Conservation (phyloP, 2,797 vertebrate genomes). For the Enteromius fasciolatus region DNA sequence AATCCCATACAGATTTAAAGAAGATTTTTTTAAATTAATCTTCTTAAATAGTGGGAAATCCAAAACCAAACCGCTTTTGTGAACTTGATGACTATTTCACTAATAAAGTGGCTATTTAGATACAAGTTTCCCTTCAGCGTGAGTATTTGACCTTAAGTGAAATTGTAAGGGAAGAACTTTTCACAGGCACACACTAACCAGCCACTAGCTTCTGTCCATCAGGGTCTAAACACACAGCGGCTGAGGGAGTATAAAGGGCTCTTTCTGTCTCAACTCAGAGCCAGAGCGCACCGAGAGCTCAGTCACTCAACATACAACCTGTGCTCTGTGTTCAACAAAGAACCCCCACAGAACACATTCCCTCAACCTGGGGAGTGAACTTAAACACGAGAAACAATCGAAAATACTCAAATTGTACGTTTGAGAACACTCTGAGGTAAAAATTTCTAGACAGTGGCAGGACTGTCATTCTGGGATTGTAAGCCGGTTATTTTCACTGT, state of each 20-base stretch:
- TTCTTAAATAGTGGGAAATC: neutral
- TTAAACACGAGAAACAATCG: slow-evolving; percentile 22
- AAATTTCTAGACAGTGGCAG: slow-evolving; percentile 48
- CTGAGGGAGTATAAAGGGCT: slow-evolving; percentile 73
- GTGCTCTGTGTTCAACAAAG: slow-evolving; percentile 45
- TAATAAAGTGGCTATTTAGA: slow-evolving; percentile 3
- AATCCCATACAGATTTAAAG: neutral
- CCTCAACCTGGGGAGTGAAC: slow-evolving; percentile 5
- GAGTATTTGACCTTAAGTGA: slow-evolving; percentile 60
- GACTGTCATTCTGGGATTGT: slow-evolving; percentile 49
- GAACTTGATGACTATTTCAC: neutral
- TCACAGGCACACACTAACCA: slow-evolving; percentile 74
- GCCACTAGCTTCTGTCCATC: slow-evolving; percentile 70
- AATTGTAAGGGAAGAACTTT: slow-evolving; percentile 70
- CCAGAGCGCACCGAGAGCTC: slow-evolving; percentile 44
- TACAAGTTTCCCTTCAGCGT: slow-evolving; percentile 30
- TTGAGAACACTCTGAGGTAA: slow-evolving; percentile 24
- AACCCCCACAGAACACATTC: slow-evolving; percentile 32
- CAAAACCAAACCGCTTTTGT: neutral
- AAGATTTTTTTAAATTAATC: neutral
- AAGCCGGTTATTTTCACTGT: slow-evolving; percentile 64
- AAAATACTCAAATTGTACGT: slow-evolving; percentile 14
- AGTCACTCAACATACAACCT: slow-evolving; percentile 38
- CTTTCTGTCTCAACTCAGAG: slow-evolving; percentile 69
- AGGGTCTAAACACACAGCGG: slow-evolving; percentile 71